Evolutionary conservation across 1,140 invertebrate genomes (phyloP).

Genomic region (Mizuhopecten yessoensis): DNA sequence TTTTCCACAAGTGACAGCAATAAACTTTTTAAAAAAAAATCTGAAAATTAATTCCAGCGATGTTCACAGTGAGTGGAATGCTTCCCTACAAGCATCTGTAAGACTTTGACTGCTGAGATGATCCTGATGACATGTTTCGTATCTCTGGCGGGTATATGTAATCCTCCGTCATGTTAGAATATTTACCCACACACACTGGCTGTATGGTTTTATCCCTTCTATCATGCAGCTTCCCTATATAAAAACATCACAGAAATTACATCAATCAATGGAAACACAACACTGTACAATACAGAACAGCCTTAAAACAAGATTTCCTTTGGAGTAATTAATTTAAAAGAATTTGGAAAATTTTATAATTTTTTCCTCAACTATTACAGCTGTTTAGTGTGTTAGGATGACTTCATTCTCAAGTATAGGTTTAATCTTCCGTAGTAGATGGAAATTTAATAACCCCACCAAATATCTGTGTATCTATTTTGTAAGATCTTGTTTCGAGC

Average conservation of each 20-base stretch:
- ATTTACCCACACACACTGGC: background rate
- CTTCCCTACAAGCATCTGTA: background rate
- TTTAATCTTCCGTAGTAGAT: too few relatives aligned
- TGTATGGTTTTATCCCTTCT: background rate
- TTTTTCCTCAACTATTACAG: background rate
- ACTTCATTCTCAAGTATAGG: too few relatives aligned
- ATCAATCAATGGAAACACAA: background rate
- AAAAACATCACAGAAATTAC: background rate
- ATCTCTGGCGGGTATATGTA: background rate
- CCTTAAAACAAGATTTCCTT: background rate
- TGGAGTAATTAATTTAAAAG: background rate
- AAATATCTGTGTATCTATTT: too few relatives aligned
- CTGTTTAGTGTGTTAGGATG: background rate
- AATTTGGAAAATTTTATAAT: background rate
- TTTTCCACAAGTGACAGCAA: background rate
- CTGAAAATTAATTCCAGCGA: too few relatives aligned
- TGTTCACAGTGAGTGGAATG: background rate
- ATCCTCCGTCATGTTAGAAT: background rate
- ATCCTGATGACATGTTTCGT: background rate
- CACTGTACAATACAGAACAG: background rate
- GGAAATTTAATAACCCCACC: too few relatives aligned
- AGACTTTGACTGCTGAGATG: background rate
- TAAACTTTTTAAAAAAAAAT: too few relatives aligned
- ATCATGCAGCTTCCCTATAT: background rate
- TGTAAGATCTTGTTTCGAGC: too few relatives aligned